Base-by-base conservation (phyloP, 2,888 invertebrate genomes). In the Nasonovia ribisnigri region DNA sequence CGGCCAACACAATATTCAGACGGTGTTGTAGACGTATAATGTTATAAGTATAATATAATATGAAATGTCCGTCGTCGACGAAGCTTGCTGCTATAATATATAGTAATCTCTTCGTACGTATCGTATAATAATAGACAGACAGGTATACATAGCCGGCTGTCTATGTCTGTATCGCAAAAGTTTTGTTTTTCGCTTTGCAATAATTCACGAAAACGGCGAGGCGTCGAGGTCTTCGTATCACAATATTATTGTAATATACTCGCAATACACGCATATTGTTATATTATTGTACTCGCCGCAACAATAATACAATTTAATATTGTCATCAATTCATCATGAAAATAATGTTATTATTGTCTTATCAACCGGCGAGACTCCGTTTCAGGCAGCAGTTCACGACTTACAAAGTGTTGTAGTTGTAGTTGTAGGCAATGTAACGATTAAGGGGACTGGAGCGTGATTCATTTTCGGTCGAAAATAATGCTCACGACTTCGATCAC, bases 1-100 rank as follows among this genome's bases (percentile, higher is more conserved):
- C 90, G 10, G n/a, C 60, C n/a, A 20, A 90, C 67, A n/a, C 67
- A 90, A 90, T 67, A 90, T 90, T 67, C 36, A 67, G 67, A 36
- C 67, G 36, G 67, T 5, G 67, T 67, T 5, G 67, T 67, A 67
- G n/a, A 67, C 67, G 67, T n/a, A 60, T n/a, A n/a, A n/a, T n/a
- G n/a, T 46, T 46, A n/a, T 48, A 48, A 3, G 16, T 13, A 67
- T 67, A n/a, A n/a, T 67, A 67, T 67, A 67, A n/a, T n/a, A n/a
- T 11, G 13, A 0, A n/a, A 67, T n/a, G 13, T 67, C 60, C n/a
- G 60, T n/a, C 60, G n/a, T 60, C n/a, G 60, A 67, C 60, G 60
- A 67, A 67, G 60, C 13, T 67, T n/a, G n/a, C n/a, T 67, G 16
- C 51, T 51, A 16, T 51, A 13, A 13, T 43, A 57, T 54, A 24